Percentiles rank a stretch among this genome's conserved stretches.
phyloP scores from a whole-genome alignment of 2,888 invertebrate species.

The Drosophila lutescens region DNA sequence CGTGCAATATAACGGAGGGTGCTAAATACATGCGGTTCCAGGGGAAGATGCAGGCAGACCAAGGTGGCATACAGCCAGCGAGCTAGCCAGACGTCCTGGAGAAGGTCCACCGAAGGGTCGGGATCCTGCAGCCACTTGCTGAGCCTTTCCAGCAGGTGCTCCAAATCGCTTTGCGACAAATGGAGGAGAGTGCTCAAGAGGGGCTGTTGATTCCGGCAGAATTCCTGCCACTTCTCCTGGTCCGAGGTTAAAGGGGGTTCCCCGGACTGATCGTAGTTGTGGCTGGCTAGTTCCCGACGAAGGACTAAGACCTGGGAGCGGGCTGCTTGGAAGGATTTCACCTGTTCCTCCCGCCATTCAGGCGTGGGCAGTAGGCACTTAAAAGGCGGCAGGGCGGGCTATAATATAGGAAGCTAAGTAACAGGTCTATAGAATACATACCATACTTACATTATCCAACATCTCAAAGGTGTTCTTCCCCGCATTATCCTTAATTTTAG shows the following conservation, averaged over 20 bases:
- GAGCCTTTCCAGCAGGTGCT: conserved; percentile 79
- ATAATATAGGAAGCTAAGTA: rapidly evolving
- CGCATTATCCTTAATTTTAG: conserved; percentile 36
- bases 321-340: conserved; percentile 70
- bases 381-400: conserved; percentile 50
- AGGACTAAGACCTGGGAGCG: conserved; percentile 61
- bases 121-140: conserved; percentile 74
- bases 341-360: conserved; percentile 82
- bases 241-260: conserved; percentile 45
- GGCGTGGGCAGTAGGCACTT: conserved; percentile 77
- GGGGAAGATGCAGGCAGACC: conserved; percentile 82
- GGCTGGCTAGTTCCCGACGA: conserved; percentile 52
- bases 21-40: conserved; percentile 82
- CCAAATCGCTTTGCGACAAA: conserved; percentile 80
- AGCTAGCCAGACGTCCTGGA: conserved; percentile 79
- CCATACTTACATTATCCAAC: conserved; percentile 45
- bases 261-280: conserved; percentile 51
- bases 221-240: conserved; percentile 30
- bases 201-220: conserved; percentile 61
- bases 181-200: conserved; percentile 78
- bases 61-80: conserved; percentile 83
- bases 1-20: conserved; percentile 82
- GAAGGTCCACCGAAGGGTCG: conserved; percentile 30
- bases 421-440: too few species aligned
- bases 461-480: conserved; percentile 19